Conservation (phyloP, 2,113 vertebrate genomes). For the Gambusia holbrooki region DNA sequence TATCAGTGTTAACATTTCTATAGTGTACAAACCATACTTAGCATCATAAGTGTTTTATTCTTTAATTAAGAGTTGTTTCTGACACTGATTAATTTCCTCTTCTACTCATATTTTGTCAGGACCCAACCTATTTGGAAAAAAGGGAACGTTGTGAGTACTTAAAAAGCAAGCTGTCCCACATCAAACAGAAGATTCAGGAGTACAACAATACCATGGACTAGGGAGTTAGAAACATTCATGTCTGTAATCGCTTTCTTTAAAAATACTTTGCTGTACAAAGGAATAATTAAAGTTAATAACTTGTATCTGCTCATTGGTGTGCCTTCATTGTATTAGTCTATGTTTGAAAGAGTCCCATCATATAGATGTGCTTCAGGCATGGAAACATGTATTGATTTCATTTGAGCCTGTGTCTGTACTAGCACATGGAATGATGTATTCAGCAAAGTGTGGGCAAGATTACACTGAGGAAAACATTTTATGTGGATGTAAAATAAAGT, state of each 20-base stretch:
- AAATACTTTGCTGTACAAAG: not conserved
- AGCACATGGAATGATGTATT: too few species aligned
- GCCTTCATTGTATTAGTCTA: not conserved
- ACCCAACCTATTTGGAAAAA: slow-evolving; percentile 92
- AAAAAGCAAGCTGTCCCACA: slow-evolving; percentile 95
- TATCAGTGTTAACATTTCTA: not conserved
- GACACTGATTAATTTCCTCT: not conserved
- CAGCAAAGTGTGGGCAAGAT: too few species aligned
- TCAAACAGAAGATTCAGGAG: slow-evolving; percentile 95
- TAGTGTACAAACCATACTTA: too few species aligned
- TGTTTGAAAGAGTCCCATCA: not conserved
- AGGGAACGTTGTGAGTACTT: slow-evolving; percentile 95
- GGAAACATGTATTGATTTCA: not conserved
- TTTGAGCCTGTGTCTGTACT: not conserved
- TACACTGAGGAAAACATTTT: too few species aligned
- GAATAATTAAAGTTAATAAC: not conserved
- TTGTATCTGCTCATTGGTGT: not conserved
- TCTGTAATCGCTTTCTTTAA: too few species aligned
- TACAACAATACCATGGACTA: slow-evolving; percentile 89
- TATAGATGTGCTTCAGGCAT: not conserved
- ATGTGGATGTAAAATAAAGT: not conserved
- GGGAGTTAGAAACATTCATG: slow-evolving; percentile 62
- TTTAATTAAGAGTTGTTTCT: not conserved
- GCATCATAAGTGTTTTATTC: not conserved
- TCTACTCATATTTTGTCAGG: slow-evolving; percentile 74